These are phyloP conservation scores for Poecilia latipinna DNA, from an alignment of 2,113 vertebrate genomes.

Conservation along the genomic window DNA sequence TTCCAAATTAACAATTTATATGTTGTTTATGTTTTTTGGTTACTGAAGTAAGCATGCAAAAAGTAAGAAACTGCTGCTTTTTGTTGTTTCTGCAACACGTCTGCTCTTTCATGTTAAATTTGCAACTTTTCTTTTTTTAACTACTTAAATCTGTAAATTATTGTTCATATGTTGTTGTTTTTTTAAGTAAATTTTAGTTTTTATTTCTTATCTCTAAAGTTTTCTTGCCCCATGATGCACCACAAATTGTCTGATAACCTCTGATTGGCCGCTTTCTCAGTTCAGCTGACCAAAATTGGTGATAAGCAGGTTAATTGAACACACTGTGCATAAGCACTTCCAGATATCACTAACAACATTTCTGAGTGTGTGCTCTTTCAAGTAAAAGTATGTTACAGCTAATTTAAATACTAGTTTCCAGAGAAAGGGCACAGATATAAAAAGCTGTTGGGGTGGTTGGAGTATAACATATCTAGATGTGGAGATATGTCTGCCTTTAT, in stretches of 20 bases:
- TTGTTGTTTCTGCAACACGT: background rate
- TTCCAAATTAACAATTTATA: constrained; percentile 1
- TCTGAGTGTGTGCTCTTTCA: background rate
- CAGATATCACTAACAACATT: background rate
- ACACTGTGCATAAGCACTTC: no score
- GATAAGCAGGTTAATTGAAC: background rate
- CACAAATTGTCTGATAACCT: background rate
- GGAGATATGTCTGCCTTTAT: no score
- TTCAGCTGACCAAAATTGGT: background rate
- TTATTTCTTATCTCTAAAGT: no score
- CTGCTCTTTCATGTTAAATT: constrained; percentile 1
- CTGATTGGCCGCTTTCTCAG: background rate
- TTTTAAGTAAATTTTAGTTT: background rate
- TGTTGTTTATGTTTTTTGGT: background rate
- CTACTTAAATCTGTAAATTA: constrained; percentile 1
- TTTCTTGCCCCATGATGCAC: no score
- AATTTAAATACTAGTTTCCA: background rate
- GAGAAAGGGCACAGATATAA: background rate
- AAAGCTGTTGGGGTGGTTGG: background rate
- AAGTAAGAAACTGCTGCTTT: background rate
- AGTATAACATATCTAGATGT: no score
- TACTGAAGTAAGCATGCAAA: background rate
- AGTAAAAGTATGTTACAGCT: background rate
- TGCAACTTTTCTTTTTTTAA: background rate
- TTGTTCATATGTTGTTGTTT: constrained; percentile 1